Conservation (phyloP, 2,113 vertebrate genomes). For the Nymphicus hollandicus region DNA sequence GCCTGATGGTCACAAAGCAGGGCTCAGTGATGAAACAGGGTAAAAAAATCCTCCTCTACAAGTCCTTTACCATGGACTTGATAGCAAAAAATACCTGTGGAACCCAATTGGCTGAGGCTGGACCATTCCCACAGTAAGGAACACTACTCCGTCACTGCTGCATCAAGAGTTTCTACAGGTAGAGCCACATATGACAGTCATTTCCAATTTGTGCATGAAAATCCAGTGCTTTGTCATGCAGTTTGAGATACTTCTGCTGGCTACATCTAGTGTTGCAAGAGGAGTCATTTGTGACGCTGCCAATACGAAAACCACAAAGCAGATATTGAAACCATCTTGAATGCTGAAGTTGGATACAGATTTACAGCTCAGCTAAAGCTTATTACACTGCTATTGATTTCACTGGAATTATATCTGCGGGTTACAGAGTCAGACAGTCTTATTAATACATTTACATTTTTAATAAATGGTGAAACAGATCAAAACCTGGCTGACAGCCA, state of each 20-base stretch:
- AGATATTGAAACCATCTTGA: background rate
- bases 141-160: background rate
- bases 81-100: background rate
- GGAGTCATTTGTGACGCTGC: background rate
- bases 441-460: constrained; percentile 4
- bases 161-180: background rate
- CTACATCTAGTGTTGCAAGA: background rate
- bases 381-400: background rate
- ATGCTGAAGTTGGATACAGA: background rate
- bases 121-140: background rate
- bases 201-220: background rate
- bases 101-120: background rate
- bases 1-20: background rate
- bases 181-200: rapidly evolving
- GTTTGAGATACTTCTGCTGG: background rate
- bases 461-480: background rate
- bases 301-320: background rate
- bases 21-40: background rate
- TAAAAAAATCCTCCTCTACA: background rate
- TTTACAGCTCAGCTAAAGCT: constrained; percentile 17
- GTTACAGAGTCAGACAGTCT: background rate
- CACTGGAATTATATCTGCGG: background rate
- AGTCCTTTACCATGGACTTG: background rate
- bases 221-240: background rate
- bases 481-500: background rate